Base-by-base conservation (phyloP, 1,140 invertebrate species). In the Steinernema feltiae region DNA sequence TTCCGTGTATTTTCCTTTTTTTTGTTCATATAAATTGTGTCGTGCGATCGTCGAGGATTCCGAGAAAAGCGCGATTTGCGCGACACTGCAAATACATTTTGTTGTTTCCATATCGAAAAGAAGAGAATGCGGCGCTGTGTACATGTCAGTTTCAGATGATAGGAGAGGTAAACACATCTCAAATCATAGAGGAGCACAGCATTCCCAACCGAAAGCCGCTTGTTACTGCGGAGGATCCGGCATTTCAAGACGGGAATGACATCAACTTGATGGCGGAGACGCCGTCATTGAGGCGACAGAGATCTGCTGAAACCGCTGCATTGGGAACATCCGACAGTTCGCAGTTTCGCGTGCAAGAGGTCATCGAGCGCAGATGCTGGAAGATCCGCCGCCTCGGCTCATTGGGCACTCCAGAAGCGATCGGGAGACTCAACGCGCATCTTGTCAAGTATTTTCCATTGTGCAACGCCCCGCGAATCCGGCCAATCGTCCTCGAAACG, bases 211-310 rank as follows among this genome's bases (percentile, higher is more conserved):
- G 53, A 3, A 63, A 63, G n/a, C n/a, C n/a, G n/a, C 24, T 21
- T 15, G 53, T 21, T 63, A 3, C 7, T 87, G 97, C 95, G 93
- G 98, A 97, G 84, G 97, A 94, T 32, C 94, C 2, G 27, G 31
- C 76, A 2, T 77, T 77, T 70, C 76, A 77, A 21, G 48, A 31
- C 18, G 24, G 78, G 21, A 77, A 77, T 30, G 17, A 15, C 21
- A 29, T 80, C 70, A 21, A 83, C 73, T 31, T 79, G 18, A 63
- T 82, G 17, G 32, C 81, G 17, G 81, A 82, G 32, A 53, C 81
- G 29, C 81, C 78, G 30, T 53, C 70, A 21, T 63, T 81, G 35
- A 70, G 76, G 17, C 48, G 81, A 1, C 24, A 53, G 15, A 81
- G 83, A 15, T 81, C 73, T 32, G 41, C 83, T 30, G 74, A 82